Conservation (phyloP, 2,888 invertebrate genomes). For the Eretmocerus hayati region DNA sequence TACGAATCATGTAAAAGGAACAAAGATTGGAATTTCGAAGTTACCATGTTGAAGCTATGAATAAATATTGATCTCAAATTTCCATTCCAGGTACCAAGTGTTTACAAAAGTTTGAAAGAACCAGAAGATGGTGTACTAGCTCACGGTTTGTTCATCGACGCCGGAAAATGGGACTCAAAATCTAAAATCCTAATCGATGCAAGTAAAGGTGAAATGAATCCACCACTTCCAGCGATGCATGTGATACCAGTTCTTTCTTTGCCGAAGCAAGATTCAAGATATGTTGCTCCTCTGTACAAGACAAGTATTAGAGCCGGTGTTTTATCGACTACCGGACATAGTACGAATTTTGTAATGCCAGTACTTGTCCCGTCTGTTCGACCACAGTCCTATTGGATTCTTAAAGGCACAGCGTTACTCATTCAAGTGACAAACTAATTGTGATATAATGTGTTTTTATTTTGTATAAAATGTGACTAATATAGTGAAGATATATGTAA, state of each 20-base stretch:
- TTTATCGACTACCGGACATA: conserved; percentile 86
- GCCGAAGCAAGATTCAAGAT: conserved; percentile 57
- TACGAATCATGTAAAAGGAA: too few relatives aligned
- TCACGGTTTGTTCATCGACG: conserved; percentile 81
- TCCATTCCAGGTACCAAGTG: conserved; percentile 37
- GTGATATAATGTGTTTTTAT: too few relatives aligned
- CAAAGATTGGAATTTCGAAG: background rate
- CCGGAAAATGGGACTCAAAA: conserved; percentile 73
- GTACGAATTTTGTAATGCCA: conserved; percentile 83
- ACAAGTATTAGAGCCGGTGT: conserved; percentile 80
- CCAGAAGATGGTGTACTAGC: conserved; percentile 66
- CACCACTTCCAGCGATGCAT: conserved; percentile 62
- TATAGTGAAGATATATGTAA: too few relatives aligned
- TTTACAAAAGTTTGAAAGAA: conserved; percentile 52
- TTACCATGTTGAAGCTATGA: too few relatives aligned
- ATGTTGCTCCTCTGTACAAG: conserved; percentile 78
- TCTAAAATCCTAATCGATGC: conserved; percentile 68
- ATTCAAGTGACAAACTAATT: conserved; percentile 73
- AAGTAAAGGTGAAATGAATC: conserved; percentile 70
- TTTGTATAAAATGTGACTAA: too few relatives aligned
- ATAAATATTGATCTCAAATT: background rate
- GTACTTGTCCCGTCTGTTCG: conserved; percentile 63
- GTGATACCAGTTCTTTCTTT: conserved; percentile 60
- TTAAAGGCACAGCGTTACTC: conserved; percentile 79
- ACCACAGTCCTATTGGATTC: conserved; percentile 74